Conservation (phyloP, 1,140 invertebrate genomes). For the Sminthurides bifidus region DNA sequence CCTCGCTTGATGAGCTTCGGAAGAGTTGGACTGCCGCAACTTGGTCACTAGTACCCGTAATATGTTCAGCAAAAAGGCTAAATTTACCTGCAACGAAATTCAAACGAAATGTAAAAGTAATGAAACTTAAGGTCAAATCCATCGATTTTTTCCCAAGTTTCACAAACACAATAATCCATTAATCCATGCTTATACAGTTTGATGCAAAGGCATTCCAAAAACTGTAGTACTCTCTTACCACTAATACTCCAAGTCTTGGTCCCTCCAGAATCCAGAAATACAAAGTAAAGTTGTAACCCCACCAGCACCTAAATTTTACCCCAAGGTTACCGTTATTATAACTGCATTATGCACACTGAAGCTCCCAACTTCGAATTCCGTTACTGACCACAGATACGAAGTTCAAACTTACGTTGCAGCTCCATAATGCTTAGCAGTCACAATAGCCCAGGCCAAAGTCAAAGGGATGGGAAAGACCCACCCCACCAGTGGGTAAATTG, state of each 20-base stretch:
- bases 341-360: no score
- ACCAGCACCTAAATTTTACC: conserved; percentile 64
- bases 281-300: conserved; percentile 62
- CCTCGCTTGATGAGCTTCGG: conserved; percentile 68
- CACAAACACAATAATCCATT: no score
- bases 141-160: no score
- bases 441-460: conserved; percentile 56
- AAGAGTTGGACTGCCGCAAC: conserved; percentile 58
- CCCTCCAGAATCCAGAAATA: conserved; percentile 82
- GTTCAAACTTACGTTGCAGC: conserved; percentile 38
- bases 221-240: no score
- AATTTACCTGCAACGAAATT: conserved; percentile 61
- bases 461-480: conserved; percentile 68
- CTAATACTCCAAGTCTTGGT: conserved; percentile 59
- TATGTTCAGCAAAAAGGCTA: conserved; percentile 70
- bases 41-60: conserved; percentile 73
- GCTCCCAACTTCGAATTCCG: no score
- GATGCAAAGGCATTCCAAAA: no score
- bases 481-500: conserved; percentile 44
- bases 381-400: conserved; percentile 31
- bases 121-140: no score
- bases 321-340: no score
- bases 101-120: no score
- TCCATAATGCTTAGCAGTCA: conserved; percentile 46
- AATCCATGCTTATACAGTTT: no score